These are phyloP conservation scores for Leptodactylus fallax DNA, from an alignment of 2,797 vertebrate genomes.

Conservation along the genomic window DNA sequence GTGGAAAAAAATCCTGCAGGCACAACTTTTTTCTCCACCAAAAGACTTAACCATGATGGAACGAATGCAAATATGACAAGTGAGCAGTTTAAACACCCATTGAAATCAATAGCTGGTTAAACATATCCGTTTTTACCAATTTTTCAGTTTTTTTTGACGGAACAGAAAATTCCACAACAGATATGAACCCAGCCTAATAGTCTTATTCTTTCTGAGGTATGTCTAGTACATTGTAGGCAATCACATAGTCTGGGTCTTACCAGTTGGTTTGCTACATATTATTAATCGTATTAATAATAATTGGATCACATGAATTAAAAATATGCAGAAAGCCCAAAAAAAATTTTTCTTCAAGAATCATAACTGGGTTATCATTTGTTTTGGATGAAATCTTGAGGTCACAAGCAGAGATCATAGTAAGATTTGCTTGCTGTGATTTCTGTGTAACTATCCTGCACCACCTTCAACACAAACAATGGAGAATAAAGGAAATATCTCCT, in stretches of 20 bases:
- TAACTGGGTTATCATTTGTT: background rate
- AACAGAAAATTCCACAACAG: too few species aligned
- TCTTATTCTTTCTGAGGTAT: background rate
- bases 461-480: slow-evolving; percentile 2
- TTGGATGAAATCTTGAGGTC: slow-evolving; percentile 13
- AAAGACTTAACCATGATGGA: too few species aligned
- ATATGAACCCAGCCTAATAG: too few species aligned
- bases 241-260: background rate
- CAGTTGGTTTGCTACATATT: too few species aligned
- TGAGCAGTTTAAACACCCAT: too few species aligned
- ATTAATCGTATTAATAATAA: background rate
- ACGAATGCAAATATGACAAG: too few species aligned
- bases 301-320: background rate
- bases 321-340: background rate
- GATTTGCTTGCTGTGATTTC: background rate
- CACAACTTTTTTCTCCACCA: too few species aligned
- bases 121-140: too few species aligned
- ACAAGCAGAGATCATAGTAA: slow-evolving; percentile 25
- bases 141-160: too few species aligned
- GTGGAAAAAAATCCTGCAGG: too few species aligned
- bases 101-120: too few species aligned
- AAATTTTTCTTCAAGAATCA: background rate
- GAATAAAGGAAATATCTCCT: background rate
- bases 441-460: background rate
- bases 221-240: background rate